Percentiles rank a stretch among this genome's conserved stretches.
These are phyloP conservation scores for Yponomeuta plumbellus DNA, from an alignment of 2,888 invertebrate species.

Conservation along the genomic window DNA sequence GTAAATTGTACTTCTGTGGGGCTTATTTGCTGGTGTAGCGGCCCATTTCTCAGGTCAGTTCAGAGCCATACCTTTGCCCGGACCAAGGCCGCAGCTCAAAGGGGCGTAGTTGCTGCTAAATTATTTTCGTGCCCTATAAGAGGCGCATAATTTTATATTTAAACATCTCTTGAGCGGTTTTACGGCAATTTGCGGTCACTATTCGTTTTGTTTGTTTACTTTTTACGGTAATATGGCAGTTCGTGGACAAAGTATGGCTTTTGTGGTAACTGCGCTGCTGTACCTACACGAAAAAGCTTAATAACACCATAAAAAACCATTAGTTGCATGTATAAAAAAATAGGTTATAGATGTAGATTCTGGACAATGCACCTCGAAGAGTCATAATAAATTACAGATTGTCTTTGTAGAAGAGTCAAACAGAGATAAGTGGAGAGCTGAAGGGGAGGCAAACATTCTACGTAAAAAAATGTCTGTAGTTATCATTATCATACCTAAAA, in stretches of 20 bases:
- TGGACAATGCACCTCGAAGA: too few relatives aligned
- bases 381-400: too few relatives aligned
- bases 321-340: too few relatives aligned
- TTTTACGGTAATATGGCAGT: not conserved
- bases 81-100: not conserved
- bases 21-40: not conserved
- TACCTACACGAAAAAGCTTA: too few relatives aligned
- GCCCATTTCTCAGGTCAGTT: not conserved
- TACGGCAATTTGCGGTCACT: conserved; percentile 5
- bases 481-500: too few relatives aligned
- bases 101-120: not conserved
- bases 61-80: not conserved
- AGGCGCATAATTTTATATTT: conserved; percentile 6
- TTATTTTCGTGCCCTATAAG: not conserved
- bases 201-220: conserved; percentile 3
- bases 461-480: too few relatives aligned
- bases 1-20: not conserved
- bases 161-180: not conserved
- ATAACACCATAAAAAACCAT: too few relatives aligned
- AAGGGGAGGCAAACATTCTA: too few relatives aligned
- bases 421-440: too few relatives aligned
- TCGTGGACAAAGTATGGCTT: not conserved
- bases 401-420: too few relatives aligned
- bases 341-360: too few relatives aligned
- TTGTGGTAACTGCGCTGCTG: not conserved